Percentiles rank a stretch among this genome's conserved stretches.
These are phyloP conservation scores for Stegodyphus mimosarum DNA, from an alignment of 1,140 invertebrate species.

Conservation along the genomic window DNA sequence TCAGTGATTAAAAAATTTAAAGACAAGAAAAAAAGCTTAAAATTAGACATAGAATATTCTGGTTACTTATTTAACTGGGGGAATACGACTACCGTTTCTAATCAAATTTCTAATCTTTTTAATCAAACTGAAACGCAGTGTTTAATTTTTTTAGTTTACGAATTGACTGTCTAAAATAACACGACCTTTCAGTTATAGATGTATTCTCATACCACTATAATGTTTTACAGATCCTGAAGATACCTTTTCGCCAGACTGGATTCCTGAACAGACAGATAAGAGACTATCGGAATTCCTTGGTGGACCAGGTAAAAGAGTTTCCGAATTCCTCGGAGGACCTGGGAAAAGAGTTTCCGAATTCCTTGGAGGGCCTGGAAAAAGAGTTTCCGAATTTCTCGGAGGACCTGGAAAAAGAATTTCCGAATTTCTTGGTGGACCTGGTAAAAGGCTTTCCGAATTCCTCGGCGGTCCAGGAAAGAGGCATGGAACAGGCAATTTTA, in stretches of 20 bases:
- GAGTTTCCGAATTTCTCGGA: slow-evolving; percentile 64
- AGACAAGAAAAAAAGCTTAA: too few relatives aligned
- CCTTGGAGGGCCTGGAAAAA: slow-evolving; percentile 64
- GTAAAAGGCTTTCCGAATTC: slow-evolving; percentile 64
- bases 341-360: slow-evolving; percentile 65
- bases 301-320: slow-evolving; percentile 62
- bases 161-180: too few relatives aligned
- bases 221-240: slow-evolving; percentile 51
- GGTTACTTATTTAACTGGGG: too few relatives aligned
- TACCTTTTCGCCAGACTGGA: slow-evolving; percentile 34
- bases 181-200: too few relatives aligned
- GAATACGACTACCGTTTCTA: too few relatives aligned
- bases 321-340: slow-evolving; percentile 63
- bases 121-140: too few relatives aligned
- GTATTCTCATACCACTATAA: too few relatives aligned
- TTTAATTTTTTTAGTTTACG: too few relatives aligned
- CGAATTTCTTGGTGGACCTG: slow-evolving; percentile 57
- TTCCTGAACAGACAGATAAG: slow-evolving; percentile 50
- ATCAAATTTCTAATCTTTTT: too few relatives aligned
- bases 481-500: not conserved
- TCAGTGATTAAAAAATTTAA: too few relatives aligned
- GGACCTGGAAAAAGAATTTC: slow-evolving; percentile 62
- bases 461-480: slow-evolving; percentile 62
- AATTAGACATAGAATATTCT: too few relatives aligned
- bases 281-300: slow-evolving; percentile 58